Conservation (phyloP, 2,888 invertebrate genomes). For the Tuta absoluta region DNA sequence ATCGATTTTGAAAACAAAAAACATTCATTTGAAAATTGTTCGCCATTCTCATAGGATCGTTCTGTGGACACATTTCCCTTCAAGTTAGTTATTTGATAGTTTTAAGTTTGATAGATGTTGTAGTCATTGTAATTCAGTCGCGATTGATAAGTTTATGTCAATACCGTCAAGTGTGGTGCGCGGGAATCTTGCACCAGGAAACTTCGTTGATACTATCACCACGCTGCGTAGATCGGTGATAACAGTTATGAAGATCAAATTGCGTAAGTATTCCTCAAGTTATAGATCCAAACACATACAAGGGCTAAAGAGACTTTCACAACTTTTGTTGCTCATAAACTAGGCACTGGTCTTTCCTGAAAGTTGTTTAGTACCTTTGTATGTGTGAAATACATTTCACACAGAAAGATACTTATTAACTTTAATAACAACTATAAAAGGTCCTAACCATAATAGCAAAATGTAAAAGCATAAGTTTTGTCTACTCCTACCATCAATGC, state of each 20-base stretch:
- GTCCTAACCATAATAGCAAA: too few species aligned
- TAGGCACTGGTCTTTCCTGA: too few species aligned
- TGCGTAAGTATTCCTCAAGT: conserved; percentile 62
- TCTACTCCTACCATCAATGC: too few species aligned
- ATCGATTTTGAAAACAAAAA: conserved; percentile 69
- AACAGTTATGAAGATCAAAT: conserved; percentile 79
- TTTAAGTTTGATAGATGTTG: conserved; percentile 19
- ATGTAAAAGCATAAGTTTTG: too few species aligned
- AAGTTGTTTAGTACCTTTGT: too few species aligned
- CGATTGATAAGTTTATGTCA: conserved; percentile 50
- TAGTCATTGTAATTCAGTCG: conserved; percentile 20
- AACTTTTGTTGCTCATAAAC: too few species aligned
- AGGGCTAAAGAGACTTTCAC: too few species aligned
- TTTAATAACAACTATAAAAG: too few species aligned
- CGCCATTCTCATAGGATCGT: conserved; percentile 46
- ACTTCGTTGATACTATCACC: conserved; percentile 57
- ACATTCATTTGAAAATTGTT: conserved; percentile 51
- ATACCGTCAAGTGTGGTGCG: conserved; percentile 54
- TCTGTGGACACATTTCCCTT: conserved; percentile 18
- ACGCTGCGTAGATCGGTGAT: conserved; percentile 77
- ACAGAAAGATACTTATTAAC: too few species aligned
- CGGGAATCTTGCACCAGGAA: conserved; percentile 56
- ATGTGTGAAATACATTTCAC: too few species aligned
- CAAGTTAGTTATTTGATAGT: conserved; percentile 20
- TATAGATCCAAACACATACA: too few species aligned